Conservation (phyloP, 2,888 invertebrate species). For the Leptopilina drosophilae region DNA sequence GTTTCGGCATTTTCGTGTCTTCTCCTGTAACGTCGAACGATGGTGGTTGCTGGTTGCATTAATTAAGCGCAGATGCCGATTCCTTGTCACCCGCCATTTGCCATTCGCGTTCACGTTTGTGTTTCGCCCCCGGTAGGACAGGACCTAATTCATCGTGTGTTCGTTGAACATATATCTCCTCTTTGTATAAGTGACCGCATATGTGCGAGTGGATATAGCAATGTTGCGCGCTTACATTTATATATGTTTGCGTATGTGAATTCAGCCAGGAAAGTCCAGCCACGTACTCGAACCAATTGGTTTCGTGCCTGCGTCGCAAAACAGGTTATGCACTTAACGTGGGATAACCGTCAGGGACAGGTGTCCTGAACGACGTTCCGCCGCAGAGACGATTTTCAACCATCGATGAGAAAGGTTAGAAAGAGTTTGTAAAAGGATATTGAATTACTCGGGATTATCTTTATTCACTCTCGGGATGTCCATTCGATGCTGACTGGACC, state of each 20-base stretch:
- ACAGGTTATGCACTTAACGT: constrained; percentile 62
- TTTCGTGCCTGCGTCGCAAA: constrained; percentile 55
- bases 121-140: constrained; percentile 57
- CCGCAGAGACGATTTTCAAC: constrained; percentile 42
- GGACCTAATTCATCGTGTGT: constrained; percentile 63
- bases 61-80: constrained; percentile 70
- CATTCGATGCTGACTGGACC: constrained; percentile 24
- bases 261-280: constrained; percentile 8
- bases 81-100: constrained; percentile 68
- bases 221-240: neutral
- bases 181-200: constrained; percentile 31
- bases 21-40: constrained; percentile 50
- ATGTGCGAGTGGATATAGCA: neutral
- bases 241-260: neutral
- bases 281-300: constrained; percentile 46
- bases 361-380: constrained; percentile 56
- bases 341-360: constrained; percentile 59
- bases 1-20: constrained; percentile 56
- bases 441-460: constrained; percentile 28
- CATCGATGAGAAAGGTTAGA: constrained; percentile 35
- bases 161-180: constrained; percentile 47
- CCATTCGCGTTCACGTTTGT: constrained; percentile 62
- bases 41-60: constrained; percentile 58
- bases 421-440: constrained; percentile 40
- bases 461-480: constrained; percentile 15